These are phyloP conservation scores for Chaetops frenatus DNA, from an alignment of 2,113 vertebrate species.

Conservation along the genomic window DNA sequence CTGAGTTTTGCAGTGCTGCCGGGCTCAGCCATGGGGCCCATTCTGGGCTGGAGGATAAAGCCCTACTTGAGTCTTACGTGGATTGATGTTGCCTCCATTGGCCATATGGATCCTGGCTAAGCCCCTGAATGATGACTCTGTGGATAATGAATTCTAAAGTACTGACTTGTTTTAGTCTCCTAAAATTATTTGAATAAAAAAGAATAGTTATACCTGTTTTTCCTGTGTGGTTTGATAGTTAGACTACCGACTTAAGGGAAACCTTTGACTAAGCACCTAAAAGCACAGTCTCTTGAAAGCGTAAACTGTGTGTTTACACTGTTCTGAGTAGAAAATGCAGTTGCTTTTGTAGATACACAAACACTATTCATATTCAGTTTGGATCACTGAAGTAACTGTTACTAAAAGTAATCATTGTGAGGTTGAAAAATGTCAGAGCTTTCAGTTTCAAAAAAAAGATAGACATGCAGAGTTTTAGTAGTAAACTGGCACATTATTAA, in stretches of 20 bases:
- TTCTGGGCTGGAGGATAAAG: background rate
- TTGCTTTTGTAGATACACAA: background rate
- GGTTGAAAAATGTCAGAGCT: background rate
- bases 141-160: background rate
- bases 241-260: background rate
- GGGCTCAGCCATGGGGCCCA: rapidly evolving
- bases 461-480: background rate
- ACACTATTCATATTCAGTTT: background rate
- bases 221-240: background rate
- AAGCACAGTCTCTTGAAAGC: background rate
- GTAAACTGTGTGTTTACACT: background rate
- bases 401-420: background rate
- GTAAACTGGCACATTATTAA: background rate
- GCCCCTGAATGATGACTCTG: background rate
- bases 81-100: background rate
- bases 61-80: rapidly evolving
- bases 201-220: conserved; percentile 2
- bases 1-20: background rate
- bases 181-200: conserved; percentile 6
- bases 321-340: background rate
- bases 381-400: background rate
- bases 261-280: background rate
- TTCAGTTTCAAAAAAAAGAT: background rate
- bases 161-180: background rate
- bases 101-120: background rate